A percentile compares a stretch with the other conserved stretches of the same genome.
Evolutionary conservation across 2,888 invertebrate genomes (phyloP).

Genomic region (Brachycybe producta): DNA sequence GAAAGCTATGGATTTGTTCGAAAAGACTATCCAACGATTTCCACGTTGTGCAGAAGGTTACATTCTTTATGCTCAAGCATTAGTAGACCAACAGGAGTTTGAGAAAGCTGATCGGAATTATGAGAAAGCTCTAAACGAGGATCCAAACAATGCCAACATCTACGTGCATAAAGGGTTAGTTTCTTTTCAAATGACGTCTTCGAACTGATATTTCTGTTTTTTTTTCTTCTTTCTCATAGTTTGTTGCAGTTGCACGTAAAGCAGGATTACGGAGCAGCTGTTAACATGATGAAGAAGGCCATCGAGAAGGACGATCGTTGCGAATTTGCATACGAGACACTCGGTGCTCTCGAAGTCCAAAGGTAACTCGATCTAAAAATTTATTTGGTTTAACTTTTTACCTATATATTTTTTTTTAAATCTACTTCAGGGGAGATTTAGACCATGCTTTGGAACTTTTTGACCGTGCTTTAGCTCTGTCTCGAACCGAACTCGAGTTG

Average conservation of each 20-base stretch:
- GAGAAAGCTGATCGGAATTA: conserved; percentile 70
- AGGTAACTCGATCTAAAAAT: conserved; percentile 52
- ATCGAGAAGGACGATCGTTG: conserved; percentile 80
- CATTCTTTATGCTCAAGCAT: conserved; percentile 73
- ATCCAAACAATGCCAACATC: conserved; percentile 70
- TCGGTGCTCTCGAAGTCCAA: conserved; percentile 90
- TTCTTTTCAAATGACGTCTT: background rate
- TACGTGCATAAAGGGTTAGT: conserved; percentile 67
- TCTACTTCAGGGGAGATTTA: conserved; percentile 69
- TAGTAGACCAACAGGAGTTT: conserved; percentile 71
- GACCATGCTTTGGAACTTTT: conserved; percentile 69
- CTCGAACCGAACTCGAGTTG: conserved; percentile 77
- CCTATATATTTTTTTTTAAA: no score
- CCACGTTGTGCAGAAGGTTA: conserved; percentile 75
- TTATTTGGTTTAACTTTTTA: no score
- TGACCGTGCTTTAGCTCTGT: conserved; percentile 71
- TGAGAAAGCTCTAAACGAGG: conserved; percentile 62
- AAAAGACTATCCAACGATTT: conserved; percentile 60
- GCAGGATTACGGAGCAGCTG: conserved; percentile 64
- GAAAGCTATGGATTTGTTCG: conserved; percentile 57
- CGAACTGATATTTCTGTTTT: conserved; percentile 3
- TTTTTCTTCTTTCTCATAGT: conserved; percentile 26
- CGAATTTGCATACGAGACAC: conserved; percentile 87
- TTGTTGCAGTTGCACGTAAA: conserved; percentile 67
- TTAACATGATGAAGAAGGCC: conserved; percentile 62